Evolutionary conservation across 2,113 vertebrate species (phyloP).

Genomic region (Mellivora capensis): DNA sequence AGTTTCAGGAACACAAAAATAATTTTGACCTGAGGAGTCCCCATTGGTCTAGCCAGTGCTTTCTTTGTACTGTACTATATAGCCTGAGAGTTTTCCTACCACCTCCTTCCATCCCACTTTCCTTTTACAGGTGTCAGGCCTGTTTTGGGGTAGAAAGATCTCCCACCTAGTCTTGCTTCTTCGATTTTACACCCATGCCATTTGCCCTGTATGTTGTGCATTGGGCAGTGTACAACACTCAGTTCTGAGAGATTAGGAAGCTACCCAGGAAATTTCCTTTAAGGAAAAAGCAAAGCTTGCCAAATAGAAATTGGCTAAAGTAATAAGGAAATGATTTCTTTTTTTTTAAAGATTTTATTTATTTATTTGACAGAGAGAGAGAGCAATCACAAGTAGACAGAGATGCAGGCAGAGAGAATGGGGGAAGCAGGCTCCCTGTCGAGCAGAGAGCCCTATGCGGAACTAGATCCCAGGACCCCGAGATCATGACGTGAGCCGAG

Average conservation of each 20-base stretch:
- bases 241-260: not conserved
- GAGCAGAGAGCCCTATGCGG: too few relatives aligned
- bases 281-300: not conserved
- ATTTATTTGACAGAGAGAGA: too few relatives aligned
- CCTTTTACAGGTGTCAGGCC: not conserved
- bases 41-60: rapidly evolving
- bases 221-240: not conserved
- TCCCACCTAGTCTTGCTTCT: not conserved
- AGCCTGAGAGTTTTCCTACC: not conserved
- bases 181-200: not conserved
- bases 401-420: too few relatives aligned
- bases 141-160: not conserved
- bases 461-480: too few relatives aligned
- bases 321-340: not conserved
- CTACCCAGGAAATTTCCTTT: not conserved
- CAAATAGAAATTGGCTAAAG: not conserved
- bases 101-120: not conserved
- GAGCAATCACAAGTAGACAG: too few relatives aligned
- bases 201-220: not conserved
- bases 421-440: too few relatives aligned
- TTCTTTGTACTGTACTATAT: not conserved
- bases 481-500: too few relatives aligned
- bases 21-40: too few relatives aligned
- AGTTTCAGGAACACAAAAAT: too few relatives aligned
- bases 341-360: too few relatives aligned